Percentiles rank a stretch among this genome's conserved stretches.
Evolutionary conservation across 2,888 invertebrate genomes (phyloP).

Genomic region (Cheilosia impressa): DNA sequence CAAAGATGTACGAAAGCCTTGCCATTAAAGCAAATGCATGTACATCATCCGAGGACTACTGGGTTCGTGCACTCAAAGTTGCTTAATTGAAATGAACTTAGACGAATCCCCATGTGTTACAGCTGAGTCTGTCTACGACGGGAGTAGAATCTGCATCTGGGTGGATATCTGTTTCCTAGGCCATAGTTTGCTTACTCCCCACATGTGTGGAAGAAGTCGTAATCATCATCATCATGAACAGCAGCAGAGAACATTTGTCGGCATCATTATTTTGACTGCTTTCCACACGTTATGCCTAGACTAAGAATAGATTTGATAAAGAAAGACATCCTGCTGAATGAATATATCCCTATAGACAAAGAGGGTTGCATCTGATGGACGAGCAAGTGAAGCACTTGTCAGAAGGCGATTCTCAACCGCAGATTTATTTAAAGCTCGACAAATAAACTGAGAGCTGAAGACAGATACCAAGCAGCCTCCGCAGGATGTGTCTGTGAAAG

Average conservation of each 20-base stretch:
- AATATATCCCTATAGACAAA: no score
- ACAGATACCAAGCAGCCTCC: constrained; percentile 41
- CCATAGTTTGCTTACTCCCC: constrained; percentile 1
- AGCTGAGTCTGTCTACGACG: constrained; percentile 36
- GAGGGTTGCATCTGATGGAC: constrained; percentile 30
- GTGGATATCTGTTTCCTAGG: constrained; percentile 40
- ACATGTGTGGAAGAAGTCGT: constrained; percentile 19
- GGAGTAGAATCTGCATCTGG: constrained; percentile 46
- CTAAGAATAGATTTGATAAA: constrained; percentile 1
- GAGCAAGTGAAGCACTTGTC: constrained; percentile 39
- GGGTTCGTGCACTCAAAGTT: constrained; percentile 67
- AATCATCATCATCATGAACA: constrained; percentile 17
- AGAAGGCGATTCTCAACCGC: constrained; percentile 38
- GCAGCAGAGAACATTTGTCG: constrained; percentile 31
- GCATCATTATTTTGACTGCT: constrained; percentile 47
- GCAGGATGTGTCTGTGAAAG: constrained; percentile 31
- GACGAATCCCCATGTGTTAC: constrained; percentile 65
- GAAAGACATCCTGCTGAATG: constrained; percentile 17
- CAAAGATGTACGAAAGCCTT: constrained; percentile 10
- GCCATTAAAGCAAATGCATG: constrained; percentile 39
- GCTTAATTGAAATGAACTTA: constrained; percentile 75
- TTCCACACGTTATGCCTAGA: neutral
- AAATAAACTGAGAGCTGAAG: constrained; percentile 38
- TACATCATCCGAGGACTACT: neutral
- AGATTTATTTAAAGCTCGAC: constrained; percentile 58